Evolutionary conservation across 2,888 invertebrate species (phyloP).

Genomic region (Carpatolechia fugitivella): DNA sequence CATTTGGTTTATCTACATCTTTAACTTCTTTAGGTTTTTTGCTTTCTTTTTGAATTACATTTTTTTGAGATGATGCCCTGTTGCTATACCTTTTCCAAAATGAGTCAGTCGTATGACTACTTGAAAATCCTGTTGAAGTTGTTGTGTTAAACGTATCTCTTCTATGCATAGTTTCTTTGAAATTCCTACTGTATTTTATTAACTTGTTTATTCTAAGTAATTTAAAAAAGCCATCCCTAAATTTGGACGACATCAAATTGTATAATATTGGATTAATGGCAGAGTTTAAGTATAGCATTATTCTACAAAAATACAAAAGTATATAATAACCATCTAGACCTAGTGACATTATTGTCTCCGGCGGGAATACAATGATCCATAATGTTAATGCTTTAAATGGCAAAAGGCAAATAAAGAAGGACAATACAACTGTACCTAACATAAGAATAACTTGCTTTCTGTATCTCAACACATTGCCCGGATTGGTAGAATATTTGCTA

Average conservation of each 20-base stretch:
- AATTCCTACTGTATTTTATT: slow-evolving; percentile 62
- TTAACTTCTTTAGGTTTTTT: slow-evolving; percentile 54
- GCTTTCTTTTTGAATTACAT: slow-evolving; percentile 56
- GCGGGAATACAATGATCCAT: slow-evolving; percentile 90
- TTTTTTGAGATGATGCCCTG: slow-evolving; percentile 64
- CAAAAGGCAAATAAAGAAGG: slow-evolving; percentile 93
- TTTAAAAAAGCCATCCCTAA: slow-evolving; percentile 88
- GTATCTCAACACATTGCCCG: slow-evolving; percentile 82
- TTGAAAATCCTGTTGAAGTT: slow-evolving; percentile 80
- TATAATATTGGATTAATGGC: slow-evolving; percentile 95
- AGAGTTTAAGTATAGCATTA: slow-evolving; percentile 94
- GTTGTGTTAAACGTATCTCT: slow-evolving; percentile 84
- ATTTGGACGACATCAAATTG: slow-evolving; percentile 95
- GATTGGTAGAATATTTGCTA: slow-evolving; percentile 66
- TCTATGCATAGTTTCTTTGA: slow-evolving; percentile 78
- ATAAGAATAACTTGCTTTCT: slow-evolving; percentile 91
- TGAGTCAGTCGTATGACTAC: slow-evolving; percentile 80
- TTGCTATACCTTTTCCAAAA: slow-evolving; percentile 82
- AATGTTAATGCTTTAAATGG: slow-evolving; percentile 93
- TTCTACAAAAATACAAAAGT: slow-evolving; percentile 90
- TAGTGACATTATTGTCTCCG: slow-evolving; percentile 82
- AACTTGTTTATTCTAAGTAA: slow-evolving; percentile 76
- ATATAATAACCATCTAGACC: slow-evolving; percentile 91
- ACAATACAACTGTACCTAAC: slow-evolving; percentile 92
- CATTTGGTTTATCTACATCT: slow-evolving; percentile 49